Evolutionary conservation across 1,140 invertebrate genomes (phyloP).

Genomic region (Atta texana): DNA sequence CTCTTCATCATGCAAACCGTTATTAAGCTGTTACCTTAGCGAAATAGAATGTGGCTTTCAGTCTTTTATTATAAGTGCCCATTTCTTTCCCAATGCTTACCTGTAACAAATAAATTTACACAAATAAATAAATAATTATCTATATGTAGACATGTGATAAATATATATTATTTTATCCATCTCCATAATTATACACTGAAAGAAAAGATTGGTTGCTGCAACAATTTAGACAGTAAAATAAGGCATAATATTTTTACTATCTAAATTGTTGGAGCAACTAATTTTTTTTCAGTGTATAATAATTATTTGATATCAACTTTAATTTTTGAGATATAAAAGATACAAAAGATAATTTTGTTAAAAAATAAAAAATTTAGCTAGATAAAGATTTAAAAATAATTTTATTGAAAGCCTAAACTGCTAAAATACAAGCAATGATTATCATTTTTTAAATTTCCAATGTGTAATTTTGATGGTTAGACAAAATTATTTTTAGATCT

Average conservation of each 20-base stretch:
- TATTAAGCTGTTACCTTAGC: constrained; percentile 26
- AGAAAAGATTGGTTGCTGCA: too few species aligned
- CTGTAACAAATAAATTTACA: constrained; percentile 32
- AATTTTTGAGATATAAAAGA: neutral
- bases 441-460: neutral
- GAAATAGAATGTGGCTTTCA: constrained; percentile 16
- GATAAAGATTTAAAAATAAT: too few species aligned
- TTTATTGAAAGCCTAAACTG: too few species aligned
- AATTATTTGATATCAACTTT: neutral
- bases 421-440: too few species aligned
- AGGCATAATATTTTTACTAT: too few species aligned
- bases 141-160: neutral
- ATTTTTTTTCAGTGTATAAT: neutral
- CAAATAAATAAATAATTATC: neutral
- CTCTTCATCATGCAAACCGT: constrained; percentile 9
- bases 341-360: too few species aligned
- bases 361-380: too few species aligned
- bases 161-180: neutral
- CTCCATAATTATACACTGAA: neutral
- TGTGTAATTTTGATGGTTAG: too few species aligned
- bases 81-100: constrained; percentile 29
- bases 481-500: too few species aligned
- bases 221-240: too few species aligned
- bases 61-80: neutral
- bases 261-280: too few species aligned